A percentile compares a stretch with the other conserved stretches of the same genome.
These are phyloP conservation scores for Willisornis vidua DNA, from an alignment of 2,113 vertebrate genomes.

Conservation along the genomic window DNA sequence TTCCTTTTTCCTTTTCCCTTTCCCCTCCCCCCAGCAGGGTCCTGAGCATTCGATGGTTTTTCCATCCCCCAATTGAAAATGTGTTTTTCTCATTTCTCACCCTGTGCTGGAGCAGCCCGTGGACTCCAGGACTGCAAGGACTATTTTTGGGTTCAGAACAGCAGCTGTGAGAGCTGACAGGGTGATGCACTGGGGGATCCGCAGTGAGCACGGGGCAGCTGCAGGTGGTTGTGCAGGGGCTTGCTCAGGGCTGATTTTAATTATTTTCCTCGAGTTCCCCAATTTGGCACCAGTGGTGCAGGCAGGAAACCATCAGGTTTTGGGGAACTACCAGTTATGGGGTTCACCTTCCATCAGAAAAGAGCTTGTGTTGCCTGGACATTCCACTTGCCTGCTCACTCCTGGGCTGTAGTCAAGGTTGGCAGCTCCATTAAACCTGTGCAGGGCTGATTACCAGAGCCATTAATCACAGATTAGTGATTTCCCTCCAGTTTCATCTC, in stretches of 20 bases:
- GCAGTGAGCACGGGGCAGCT: background rate
- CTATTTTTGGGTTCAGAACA: background rate
- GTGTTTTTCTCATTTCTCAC: background rate
- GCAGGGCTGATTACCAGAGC: fast-evolving
- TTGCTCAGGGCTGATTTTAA: background rate
- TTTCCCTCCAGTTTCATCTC: background rate
- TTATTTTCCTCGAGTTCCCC: background rate
- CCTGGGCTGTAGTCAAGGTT: background rate
- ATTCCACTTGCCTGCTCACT: fast-evolving
- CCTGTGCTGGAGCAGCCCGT: background rate
- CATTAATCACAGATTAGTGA: background rate
- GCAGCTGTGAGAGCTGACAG: background rate
- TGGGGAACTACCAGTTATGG: fast-evolving
- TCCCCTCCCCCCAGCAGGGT: background rate
- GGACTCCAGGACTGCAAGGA: background rate
- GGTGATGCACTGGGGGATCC: background rate
- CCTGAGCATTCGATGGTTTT: background rate
- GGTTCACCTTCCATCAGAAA: fast-evolving
- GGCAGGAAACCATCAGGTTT: too few species aligned
- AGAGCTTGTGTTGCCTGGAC: fast-evolving
- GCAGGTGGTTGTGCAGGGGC: background rate
- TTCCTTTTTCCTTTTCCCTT: too few species aligned
- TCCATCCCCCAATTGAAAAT: background rate
- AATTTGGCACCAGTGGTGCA: background rate
- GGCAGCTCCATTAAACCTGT: fast-evolving